Percentiles rank a stretch among this genome's conserved stretches.
Conservation (phyloP, 2,888 invertebrate species). For the Eutolmus rufibarbis region DNA sequence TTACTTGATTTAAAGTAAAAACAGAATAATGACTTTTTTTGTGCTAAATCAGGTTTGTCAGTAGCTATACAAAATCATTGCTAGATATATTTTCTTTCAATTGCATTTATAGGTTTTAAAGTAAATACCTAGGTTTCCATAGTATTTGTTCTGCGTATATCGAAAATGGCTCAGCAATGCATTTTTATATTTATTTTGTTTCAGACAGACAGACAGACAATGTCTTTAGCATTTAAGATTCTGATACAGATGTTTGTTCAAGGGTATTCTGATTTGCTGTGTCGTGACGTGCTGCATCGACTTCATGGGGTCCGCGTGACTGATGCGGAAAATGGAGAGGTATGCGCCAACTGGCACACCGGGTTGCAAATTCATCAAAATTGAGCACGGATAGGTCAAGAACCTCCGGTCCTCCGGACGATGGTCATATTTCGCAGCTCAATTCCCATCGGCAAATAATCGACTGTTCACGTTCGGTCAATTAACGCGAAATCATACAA, state of each 20-base stretch:
- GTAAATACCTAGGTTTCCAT: too few species aligned
- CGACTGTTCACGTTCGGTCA: conserved; percentile 39
- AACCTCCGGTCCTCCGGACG: background rate
- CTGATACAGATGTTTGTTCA: background rate
- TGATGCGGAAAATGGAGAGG: background rate
- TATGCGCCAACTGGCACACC: background rate
- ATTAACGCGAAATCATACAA: conserved; percentile 41
- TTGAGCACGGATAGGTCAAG: background rate
- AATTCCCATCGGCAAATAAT: conserved; percentile 30
- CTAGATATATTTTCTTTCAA: too few species aligned
- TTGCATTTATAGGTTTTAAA: too few species aligned
- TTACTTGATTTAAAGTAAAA: too few species aligned
- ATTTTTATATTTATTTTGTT: background rate
- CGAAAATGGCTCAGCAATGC: too few species aligned
- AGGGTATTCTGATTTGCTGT: background rate
- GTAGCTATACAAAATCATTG: too few species aligned
- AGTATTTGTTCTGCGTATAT: too few species aligned
- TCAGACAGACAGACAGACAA: background rate
- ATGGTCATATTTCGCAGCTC: background rate
- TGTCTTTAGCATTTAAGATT: background rate
- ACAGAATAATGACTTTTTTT: too few species aligned
- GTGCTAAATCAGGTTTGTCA: too few species aligned
- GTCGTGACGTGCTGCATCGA: background rate
- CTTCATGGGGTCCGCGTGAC: background rate
- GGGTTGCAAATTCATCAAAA: background rate